Percentiles rank a stretch among this genome's conserved stretches.
These are phyloP conservation scores for Tangara arthus DNA, from an alignment of 2,797 vertebrate genomes.

Conservation along the genomic window DNA sequence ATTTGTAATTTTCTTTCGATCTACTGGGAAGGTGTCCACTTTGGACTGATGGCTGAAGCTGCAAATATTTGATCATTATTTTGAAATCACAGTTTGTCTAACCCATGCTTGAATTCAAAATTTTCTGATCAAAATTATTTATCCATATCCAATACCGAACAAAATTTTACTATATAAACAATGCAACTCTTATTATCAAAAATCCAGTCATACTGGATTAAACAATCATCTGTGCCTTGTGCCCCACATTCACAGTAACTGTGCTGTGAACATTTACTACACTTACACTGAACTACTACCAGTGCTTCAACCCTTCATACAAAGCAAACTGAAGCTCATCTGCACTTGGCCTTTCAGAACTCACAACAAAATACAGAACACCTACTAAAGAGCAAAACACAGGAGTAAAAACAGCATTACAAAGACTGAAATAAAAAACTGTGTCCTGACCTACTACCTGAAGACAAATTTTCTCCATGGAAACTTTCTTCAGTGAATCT, in stretches of 20 bases:
- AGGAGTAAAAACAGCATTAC: background rate
- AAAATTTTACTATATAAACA: background rate
- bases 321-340: background rate
- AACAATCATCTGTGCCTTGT: background rate
- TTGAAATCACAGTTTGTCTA: background rate
- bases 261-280: background rate
- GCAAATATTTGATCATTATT: background rate
- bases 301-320: background rate
- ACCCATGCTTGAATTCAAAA: background rate
- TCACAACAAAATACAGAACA: background rate
- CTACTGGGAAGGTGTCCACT: background rate
- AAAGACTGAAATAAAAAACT: background rate
- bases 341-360: background rate
- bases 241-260: background rate
- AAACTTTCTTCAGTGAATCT: background rate
- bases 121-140: background rate
- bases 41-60: background rate
- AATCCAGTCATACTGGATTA: background rate
- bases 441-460: background rate
- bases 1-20: background rate
- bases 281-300: background rate
- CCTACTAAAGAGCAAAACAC: background rate
- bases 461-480: background rate
- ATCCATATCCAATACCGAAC: background rate
- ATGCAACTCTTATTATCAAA: background rate